Conservation (phyloP, 30 jellyfish, hydroid and myxozoan genomes). For the Rhopilema esculentum region DNA sequence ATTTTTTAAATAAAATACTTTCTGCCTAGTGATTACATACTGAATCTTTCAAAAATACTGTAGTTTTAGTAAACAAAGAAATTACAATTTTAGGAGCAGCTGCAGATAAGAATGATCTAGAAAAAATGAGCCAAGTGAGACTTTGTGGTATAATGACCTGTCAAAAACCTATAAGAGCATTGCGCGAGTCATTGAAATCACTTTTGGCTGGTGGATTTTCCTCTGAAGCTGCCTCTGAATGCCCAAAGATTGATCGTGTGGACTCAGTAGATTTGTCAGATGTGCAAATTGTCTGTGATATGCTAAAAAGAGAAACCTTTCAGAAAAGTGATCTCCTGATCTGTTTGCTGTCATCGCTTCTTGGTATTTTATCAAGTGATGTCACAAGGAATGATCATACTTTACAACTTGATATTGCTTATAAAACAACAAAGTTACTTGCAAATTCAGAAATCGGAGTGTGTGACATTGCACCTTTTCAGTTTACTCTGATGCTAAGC, state of each 20-base stretch:
- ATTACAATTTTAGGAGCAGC: slow-evolving; percentile 1
- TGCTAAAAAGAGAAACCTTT: slow-evolving; percentile 38
- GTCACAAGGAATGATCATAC: slow-evolving; percentile 18
- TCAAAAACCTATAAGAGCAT: slow-evolving; percentile 12
- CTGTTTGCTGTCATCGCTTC: slow-evolving; percentile 56
- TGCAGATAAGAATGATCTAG: neutral
- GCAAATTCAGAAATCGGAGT: neutral
- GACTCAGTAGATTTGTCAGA: slow-evolving; percentile 23
- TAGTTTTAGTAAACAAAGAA: too few species aligned
- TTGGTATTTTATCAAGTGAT: slow-evolving; percentile 59
- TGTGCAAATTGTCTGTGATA: slow-evolving; percentile 50
- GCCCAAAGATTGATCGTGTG: neutral
- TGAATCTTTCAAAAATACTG: too few species aligned
- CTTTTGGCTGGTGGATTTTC: slow-evolving; percentile 32
- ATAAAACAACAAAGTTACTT: slow-evolving; percentile 27
- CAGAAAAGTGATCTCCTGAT: slow-evolving; percentile 38
- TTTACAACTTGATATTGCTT: slow-evolving; percentile 47
- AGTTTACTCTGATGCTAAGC: slow-evolving; percentile 17
- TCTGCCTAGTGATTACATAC: too few species aligned
- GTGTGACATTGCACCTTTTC: neutral
- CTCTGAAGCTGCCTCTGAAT: neutral
- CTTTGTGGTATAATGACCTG: slow-evolving; percentile 9
- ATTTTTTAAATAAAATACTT: too few species aligned
- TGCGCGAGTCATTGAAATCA: neutral
- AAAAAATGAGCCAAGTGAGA: neutral